phyloP scores from a whole-genome alignment of 2,888 invertebrate genomes.

The Stramonita haemastoma region DNA sequence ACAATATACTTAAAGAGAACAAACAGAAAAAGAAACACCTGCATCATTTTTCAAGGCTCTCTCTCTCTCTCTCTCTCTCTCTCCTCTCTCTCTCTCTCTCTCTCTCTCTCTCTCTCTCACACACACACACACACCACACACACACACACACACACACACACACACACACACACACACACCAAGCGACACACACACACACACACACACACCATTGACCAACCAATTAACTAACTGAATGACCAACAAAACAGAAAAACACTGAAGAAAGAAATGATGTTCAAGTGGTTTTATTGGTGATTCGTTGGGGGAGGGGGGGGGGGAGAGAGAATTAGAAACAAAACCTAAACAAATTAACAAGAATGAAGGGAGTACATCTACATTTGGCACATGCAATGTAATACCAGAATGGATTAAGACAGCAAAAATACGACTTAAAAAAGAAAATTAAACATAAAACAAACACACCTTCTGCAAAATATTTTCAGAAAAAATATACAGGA shows the following conservation, averaged over 20 bases:
- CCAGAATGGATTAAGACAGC: not conserved
- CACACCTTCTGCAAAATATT: not conserved
- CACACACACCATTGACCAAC: too few relatives aligned
- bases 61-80: not conserved
- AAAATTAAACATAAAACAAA: conserved; percentile 5
- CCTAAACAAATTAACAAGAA: not conserved
- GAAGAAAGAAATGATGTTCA: not conserved
- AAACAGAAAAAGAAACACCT: not conserved
- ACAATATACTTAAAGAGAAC: not conserved
- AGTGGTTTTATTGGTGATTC: conserved; percentile 15
- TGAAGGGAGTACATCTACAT: not conserved
- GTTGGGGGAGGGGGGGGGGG: conserved; percentile 4
- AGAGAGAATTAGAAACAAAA: not conserved
- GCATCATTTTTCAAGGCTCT: too few relatives aligned
- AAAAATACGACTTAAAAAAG: not conserved
- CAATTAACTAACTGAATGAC: too few relatives aligned
- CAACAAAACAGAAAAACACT: not conserved
- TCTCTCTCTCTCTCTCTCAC: not conserved
- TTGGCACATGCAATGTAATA: conserved; percentile 24
- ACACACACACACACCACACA: too few relatives aligned
- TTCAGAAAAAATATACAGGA: not conserved
- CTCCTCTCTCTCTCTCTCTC: not conserved
- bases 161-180: too few relatives aligned
- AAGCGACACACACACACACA: too few relatives aligned
- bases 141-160: too few relatives aligned